A percentile compares a stretch with the other conserved stretches of the same genome.
phyloP scores from a whole-genome alignment of 2,113 vertebrate genomes.

The Caretta caretta region DNA sequence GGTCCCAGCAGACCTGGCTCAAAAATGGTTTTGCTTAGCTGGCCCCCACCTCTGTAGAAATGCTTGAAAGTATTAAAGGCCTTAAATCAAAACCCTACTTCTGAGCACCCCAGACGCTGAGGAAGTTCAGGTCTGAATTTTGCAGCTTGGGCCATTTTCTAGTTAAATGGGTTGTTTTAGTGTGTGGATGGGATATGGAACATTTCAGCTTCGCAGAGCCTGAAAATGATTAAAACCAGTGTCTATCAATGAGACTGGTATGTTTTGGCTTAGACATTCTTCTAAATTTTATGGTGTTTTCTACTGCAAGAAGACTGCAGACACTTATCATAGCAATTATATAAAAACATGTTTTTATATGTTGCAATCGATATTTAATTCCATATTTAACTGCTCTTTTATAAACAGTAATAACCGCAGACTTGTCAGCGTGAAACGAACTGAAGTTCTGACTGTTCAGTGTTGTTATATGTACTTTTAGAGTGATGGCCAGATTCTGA shows the following conservation, averaged over 20 bases:
- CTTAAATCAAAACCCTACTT: constrained; percentile 36
- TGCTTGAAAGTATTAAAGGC: not conserved
- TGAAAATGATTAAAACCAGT: constrained; percentile 35
- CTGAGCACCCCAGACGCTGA: constrained; percentile 40
- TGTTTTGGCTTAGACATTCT: constrained; percentile 18
- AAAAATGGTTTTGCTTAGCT: not conserved
- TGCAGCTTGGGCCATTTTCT: not conserved
- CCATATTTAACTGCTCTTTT: constrained; percentile 55
- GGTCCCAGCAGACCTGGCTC: not conserved
- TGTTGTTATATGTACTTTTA: constrained; percentile 49
- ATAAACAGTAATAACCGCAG: constrained; percentile 34
- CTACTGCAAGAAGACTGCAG: constrained; percentile 25
- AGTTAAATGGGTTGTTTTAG: constrained; percentile 6
- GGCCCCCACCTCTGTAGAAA: constrained; percentile 20
- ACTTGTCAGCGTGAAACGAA: not conserved
- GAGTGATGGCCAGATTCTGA: constrained; percentile 12
- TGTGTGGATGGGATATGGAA: not conserved
- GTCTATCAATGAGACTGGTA: constrained; percentile 13
- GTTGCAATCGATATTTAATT: constrained; percentile 46
- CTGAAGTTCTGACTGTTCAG: constrained; percentile 21
- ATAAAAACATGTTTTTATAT: constrained; percentile 39
- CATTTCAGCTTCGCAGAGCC: constrained; percentile 36
- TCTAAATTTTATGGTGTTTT: not conserved
- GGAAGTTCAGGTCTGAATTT: constrained; percentile 5
- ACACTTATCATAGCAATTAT: constrained; percentile 44